Evolutionary conservation across 1,140 invertebrate genomes (phyloP).

Genomic region (Bombus waltoni): DNA sequence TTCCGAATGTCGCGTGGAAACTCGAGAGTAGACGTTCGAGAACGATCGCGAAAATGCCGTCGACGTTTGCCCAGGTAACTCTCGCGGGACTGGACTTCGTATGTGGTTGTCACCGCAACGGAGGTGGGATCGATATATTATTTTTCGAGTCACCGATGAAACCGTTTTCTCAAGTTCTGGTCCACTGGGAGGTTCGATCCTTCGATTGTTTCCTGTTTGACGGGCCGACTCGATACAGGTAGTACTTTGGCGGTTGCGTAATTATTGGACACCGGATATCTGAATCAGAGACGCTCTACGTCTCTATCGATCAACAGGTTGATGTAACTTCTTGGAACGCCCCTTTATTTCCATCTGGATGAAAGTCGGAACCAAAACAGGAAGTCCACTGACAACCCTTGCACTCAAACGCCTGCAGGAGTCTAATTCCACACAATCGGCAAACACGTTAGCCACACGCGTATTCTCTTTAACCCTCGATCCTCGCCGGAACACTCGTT

Average conservation of each 20-base stretch:
- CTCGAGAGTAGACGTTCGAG: slow-evolving; percentile 27
- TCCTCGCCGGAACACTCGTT: not conserved
- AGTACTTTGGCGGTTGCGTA: no score
- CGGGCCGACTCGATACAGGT: not conserved
- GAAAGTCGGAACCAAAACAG: slow-evolving; percentile 61
- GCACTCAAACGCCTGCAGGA: not conserved
- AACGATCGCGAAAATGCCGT: slow-evolving; percentile 54
- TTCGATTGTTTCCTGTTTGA: not conserved
- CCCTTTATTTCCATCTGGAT: slow-evolving; percentile 17
- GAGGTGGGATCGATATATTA: slow-evolving; percentile 49
- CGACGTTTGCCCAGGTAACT: slow-evolving; percentile 54
- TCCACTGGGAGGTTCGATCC: not conserved
- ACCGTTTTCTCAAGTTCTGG: not conserved
- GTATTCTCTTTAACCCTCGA: not conserved
- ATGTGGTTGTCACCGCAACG: slow-evolving; percentile 26
- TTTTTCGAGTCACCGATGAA: slow-evolving; percentile 30
- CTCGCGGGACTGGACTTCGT: slow-evolving; percentile 21
- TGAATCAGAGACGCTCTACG: no score
- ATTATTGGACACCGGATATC: no score
- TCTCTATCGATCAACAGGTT: not conserved
- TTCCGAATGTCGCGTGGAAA: slow-evolving; percentile 43
- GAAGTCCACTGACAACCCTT: not conserved
- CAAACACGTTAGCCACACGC: not conserved
- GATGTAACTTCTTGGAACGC: not conserved
- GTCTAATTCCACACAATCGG: not conserved